Base-by-base conservation (phyloP, 2,797 vertebrate genomes). In the Acrossocheilus fasciatus region DNA sequence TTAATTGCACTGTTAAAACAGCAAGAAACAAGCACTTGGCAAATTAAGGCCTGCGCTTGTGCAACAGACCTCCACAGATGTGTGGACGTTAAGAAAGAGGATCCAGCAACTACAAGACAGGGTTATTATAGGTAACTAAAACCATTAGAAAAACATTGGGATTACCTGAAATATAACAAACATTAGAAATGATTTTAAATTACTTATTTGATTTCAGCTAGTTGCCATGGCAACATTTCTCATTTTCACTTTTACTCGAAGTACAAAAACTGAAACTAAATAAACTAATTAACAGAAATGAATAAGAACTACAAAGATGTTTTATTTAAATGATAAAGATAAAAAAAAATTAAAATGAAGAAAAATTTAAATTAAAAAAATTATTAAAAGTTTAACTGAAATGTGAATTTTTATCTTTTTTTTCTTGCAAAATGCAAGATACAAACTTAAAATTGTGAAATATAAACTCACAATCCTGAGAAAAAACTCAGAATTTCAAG, bases 1-100 rank as follows among this genome's bases (percentile, higher is more conserved):
- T 57, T 85, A 78, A 78, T 10, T 41, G 83, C 36, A 57, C 62
- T 69, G 64, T 78, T 69, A 78, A 84, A 69, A 39, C 30, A 2
- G 18, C 8, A 17, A 72, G 4, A 59, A 83, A 34, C 6, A 74
- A 83, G n/a, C 17, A 11, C 4, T 45, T 75, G 70, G 57, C 3
- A 0, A 15, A 83, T 45, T 15, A 59, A 10, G 12, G 47, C 30
- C 2, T 17, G 64, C 14, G 26, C 57, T 64, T 41, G 66, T 57
- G 66, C 43, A 73, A 59, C 36, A 30, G 81, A 72, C 36, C 68
- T 43, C 10, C 23, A 7, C 50, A 52, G n/a, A 57, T 73, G 36
- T 73, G 43, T 73, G 0, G 7, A 11, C 2, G 14, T 41, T 72
- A 11, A n/a, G 26, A 69, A 52, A 45, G 20, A 39, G 10, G 12